Base-by-base conservation (phyloP, 2,113 vertebrate genomes). In the Psilopsiagon aymara region DNA sequence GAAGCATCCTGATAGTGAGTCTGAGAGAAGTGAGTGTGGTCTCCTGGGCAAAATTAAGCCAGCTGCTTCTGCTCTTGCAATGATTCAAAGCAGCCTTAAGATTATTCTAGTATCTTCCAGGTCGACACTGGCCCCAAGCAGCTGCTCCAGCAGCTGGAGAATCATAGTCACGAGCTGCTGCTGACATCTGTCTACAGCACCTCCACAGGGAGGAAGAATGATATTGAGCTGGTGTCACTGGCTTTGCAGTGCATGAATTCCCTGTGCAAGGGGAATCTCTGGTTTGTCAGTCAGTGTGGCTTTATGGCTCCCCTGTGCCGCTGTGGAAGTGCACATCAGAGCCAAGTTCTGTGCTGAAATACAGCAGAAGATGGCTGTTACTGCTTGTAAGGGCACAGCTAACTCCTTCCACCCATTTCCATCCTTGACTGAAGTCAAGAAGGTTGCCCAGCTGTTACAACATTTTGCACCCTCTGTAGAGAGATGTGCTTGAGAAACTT, bases 111-210 rank as follows among this genome's bases (percentile, higher is more conserved):
- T 39, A 39, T 88, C 92, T 91, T 83, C 27, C 47, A 75, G 29
- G 41, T 82, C 5, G 4, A 28, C 70, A 27, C 7, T 67, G 64
- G 37, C 79, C 85, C 55, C 39, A 68, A 52, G 62, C 76, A 86
- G 71, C 79, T 93, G 85, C 68, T 88, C 7, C 35, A 93, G 79
- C 92, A 95, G 90, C 75, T 96, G 85, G 76, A 90, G 69, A 15
- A 52, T 60, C 1, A 1, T 0, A 1, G 10, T 15, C 16, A 2
- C 33, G 80, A 77, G 62, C 66, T 79, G 73, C 19, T 88, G 73
- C 85, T 94, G 71, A 46, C 29, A 60, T 92, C 85, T 92, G 85
- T 86, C 57, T 64, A 37, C 33, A 55, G 59, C 46, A 77, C 28
- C 57, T 87, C 73, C 3, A 0, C 44, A 76, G 84, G 47, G 75